Evolutionary conservation across 2,888 invertebrate species (phyloP).

Genomic region (Tenthredo scrophulariae): DNA sequence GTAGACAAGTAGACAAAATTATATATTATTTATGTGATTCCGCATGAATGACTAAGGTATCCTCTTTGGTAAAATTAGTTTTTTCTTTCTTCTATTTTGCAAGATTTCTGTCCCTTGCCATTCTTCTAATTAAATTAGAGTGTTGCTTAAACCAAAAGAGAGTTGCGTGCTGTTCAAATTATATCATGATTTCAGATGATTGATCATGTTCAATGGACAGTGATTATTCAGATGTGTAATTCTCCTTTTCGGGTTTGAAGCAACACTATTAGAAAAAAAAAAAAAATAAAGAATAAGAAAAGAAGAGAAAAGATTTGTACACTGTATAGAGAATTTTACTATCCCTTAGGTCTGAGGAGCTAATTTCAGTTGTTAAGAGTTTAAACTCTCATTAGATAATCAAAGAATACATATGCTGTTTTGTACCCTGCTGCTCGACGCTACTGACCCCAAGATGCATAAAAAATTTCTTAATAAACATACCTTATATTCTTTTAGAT

Average conservation of each 20-base stretch:
- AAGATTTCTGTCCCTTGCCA: slow-evolving; percentile 32
- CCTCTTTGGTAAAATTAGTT: not conserved
- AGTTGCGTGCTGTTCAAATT: slow-evolving; percentile 17
- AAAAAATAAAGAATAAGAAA: not conserved
- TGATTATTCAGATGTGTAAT: slow-evolving; percentile 8
- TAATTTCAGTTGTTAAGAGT: slow-evolving; percentile 71
- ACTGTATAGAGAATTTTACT: slow-evolving; percentile 7
- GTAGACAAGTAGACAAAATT: not conserved
- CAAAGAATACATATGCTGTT: not conserved
- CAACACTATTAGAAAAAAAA: slow-evolving; percentile 4
- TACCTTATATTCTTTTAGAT: not conserved
- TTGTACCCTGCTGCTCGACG: not conserved
- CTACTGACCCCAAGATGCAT: slow-evolving; percentile 15
- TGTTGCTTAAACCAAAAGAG: slow-evolving; percentile 24
- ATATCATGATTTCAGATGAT: slow-evolving; percentile 30
- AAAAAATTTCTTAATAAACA: not conserved
- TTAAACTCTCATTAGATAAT: slow-evolving; percentile 60
- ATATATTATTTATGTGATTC: not conserved
- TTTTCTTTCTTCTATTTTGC: not conserved
- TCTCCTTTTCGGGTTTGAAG: slow-evolving; percentile 30
- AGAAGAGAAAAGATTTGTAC: not conserved
- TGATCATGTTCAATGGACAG: not conserved
- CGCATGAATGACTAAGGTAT: not conserved
- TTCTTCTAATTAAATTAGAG: not conserved
- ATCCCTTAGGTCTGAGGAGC: slow-evolving; percentile 70